Evolutionary conservation across 2,888 invertebrate genomes (phyloP), one percentile per base, ranked within the genome.

Genomic region (Amaurobius ferox): DNA sequence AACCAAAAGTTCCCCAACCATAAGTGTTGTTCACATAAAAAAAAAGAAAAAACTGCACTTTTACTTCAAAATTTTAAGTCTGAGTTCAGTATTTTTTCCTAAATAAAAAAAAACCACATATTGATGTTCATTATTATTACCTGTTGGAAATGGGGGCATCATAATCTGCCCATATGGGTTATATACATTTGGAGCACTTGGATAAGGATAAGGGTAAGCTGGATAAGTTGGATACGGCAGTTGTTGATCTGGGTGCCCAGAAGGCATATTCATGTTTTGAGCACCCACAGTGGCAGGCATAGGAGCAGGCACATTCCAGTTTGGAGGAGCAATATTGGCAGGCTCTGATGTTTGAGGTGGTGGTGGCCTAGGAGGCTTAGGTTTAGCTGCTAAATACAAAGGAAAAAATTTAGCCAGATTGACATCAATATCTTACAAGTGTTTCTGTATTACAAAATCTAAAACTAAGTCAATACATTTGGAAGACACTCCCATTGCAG

Each of bases 91-190:
- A n/a, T n/a, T n/a, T n/a, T n/a, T n/a, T n/a, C n/a, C n/a, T n/a
- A n/a, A n/a, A n/a, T n/a, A n/a, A n/a, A n/a, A n/a, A n/a, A n/a
- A n/a, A n/a, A n/a, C n/a, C n/a, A n/a, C n/a, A n/a, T n/a, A n/a
- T n/a, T n/a, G n/a, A n/a, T n/a, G n/a, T n/a, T n/a, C n/a, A n/a
- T n/a, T n/a, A n/a, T 71, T 48, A 40, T 35, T 35, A 80, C 86
- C 86, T 40, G 79, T 79, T 23, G 86, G 86, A 28, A 71, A 86
- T 23, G 86, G 79, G 2, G 86, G 76, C 71, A 79, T 66, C 30
- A 86, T 39, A 64, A 79, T 68, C 23, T 79, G 86, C 0, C 76
- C 76, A 48, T 86, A 86, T 0, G 86, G 79, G 61, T 74, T 86
- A 44, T 86, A 86, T n/a, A n/a, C n/a, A n/a, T n/a, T n/a, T 5